Percentiles rank a stretch among this genome's conserved stretches.
Conservation (phyloP, 1,140 invertebrate species). For the Listronotus oregonensis region DNA sequence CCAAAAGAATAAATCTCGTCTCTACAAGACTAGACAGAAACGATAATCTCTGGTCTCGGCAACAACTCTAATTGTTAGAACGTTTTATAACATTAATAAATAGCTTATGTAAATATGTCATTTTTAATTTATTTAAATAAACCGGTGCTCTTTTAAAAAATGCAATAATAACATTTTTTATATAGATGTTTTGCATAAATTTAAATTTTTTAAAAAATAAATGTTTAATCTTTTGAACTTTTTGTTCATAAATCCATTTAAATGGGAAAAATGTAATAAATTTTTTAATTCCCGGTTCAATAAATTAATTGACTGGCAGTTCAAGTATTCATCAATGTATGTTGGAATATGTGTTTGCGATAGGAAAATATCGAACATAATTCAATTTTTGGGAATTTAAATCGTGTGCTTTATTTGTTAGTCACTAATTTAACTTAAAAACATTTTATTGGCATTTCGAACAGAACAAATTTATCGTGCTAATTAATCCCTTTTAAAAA, state of each 20-base stretch:
- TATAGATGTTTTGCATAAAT: too few relatives aligned
- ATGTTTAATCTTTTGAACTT: not conserved
- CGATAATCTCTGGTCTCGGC: too few relatives aligned
- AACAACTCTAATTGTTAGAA: too few relatives aligned
- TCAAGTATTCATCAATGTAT: slow-evolving; percentile 1
- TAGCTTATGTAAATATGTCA: too few relatives aligned
- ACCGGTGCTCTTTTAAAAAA: too few relatives aligned
- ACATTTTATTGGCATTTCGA: not conserved
- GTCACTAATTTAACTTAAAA: slow-evolving; percentile 1
- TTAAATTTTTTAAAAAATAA: slow-evolving; percentile 1
- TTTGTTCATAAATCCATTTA: slow-evolving; percentile 7
- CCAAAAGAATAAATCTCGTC: too few relatives aligned
- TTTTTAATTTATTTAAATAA: too few relatives aligned
- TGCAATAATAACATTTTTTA: too few relatives aligned
- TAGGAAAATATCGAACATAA: not conserved
- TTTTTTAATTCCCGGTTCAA: slow-evolving; percentile 14
- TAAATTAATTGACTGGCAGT: slow-evolving; percentile 8
- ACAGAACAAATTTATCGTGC: not conserved
- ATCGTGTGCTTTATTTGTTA: not conserved
- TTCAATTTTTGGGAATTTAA: slow-evolving; percentile 12
- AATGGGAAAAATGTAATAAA: slow-evolving; percentile 13
- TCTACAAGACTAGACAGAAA: too few relatives aligned
- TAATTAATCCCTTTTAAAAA: too few relatives aligned
- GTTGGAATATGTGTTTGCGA: not conserved
- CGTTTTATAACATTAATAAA: too few relatives aligned